Base-by-base conservation (phyloP, 2,797 vertebrate genomes). In the Arvicola amphibius region DNA sequence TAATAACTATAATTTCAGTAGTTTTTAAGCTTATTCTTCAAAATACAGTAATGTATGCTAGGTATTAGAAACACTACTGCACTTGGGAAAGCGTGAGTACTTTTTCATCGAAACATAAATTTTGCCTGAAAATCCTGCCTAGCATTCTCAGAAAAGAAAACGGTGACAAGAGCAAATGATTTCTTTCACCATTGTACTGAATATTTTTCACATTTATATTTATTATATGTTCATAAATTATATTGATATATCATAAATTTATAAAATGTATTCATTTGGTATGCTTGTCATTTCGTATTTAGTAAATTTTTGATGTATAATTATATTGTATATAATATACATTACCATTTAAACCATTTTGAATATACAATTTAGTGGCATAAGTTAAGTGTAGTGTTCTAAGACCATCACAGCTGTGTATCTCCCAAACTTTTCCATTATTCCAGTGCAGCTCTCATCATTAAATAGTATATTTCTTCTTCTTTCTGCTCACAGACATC, bases 311-410 rank as follows among this genome's bases (percentile, higher is more conserved):
- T 4, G 2, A 32, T 43, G 12, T 16, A 76, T 76, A 74, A 74
- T 32, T 76, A 76, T 76, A 46, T 5, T 6, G 1, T 29, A 43
- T 46, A 46, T 74, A 16, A 43, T 76, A 76, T 81, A 74, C 27
- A 6, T 40, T 81, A 37, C 12, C 12, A 81, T 34, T 76, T 79
- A 63, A 71, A 40, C 11, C 5, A 34, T 78, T 71, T 90, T 94
- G 77, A 65, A 46, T 63, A 63, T 34, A 34, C 2, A 34, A 25
- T 78, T 88, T 2, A 61, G 40, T 80, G 76, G 0, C 29, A 69
- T 59, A 89, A 86, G 85, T 53, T 59, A 89, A 86, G 86, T 53
- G 94, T 69, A 80, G 14, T 37, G 19, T 71, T 94, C 13, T 74
- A 37, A 34, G 29, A 14, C 27, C 32, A 84, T 43, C 7, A 34